These are phyloP conservation scores for Lepidochitona cinerea DNA, from an alignment of 2,888 invertebrate species.

Conservation along the genomic window DNA sequence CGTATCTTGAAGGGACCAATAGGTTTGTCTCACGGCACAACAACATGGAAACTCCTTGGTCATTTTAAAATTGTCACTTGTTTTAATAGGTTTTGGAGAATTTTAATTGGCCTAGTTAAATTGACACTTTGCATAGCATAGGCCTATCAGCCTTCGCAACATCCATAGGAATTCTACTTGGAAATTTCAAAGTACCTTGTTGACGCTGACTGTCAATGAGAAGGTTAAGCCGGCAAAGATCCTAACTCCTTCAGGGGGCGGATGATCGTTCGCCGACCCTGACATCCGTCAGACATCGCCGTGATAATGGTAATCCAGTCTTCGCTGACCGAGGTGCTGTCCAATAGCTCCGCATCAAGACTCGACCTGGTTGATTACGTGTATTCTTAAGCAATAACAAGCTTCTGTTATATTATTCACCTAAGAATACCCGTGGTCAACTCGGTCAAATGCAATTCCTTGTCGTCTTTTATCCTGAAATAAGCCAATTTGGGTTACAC, in stretches of 20 bases:
- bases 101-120: too few species aligned
- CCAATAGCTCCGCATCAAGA: too few species aligned
- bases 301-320: not conserved
- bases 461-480: not conserved
- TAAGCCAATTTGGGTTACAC: not conserved
- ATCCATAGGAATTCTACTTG: too few species aligned
- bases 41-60: too few species aligned
- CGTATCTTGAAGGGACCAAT: too few species aligned
- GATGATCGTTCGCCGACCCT: not conserved
- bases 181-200: too few species aligned
- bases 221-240: not conserved
- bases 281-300: not conserved
- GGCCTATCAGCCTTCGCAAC: too few species aligned
- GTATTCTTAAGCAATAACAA: constrained; percentile 99
- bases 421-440: constrained; percentile 99
- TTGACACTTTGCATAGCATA: too few species aligned
- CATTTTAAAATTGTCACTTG: too few species aligned
- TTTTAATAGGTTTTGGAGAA: too few species aligned
- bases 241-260: not conserved
- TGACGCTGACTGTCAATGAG: too few species aligned
- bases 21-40: too few species aligned
- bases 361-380: constrained; percentile 89
- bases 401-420: constrained; percentile 95
- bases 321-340: not conserved
- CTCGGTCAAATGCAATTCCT: constrained; percentile 47